Percentiles rank a stretch among this genome's conserved stretches.
These are phyloP conservation scores for Sinhomidia bicolor DNA, from an alignment of 2,888 invertebrate genomes.

Conservation along the genomic window DNA sequence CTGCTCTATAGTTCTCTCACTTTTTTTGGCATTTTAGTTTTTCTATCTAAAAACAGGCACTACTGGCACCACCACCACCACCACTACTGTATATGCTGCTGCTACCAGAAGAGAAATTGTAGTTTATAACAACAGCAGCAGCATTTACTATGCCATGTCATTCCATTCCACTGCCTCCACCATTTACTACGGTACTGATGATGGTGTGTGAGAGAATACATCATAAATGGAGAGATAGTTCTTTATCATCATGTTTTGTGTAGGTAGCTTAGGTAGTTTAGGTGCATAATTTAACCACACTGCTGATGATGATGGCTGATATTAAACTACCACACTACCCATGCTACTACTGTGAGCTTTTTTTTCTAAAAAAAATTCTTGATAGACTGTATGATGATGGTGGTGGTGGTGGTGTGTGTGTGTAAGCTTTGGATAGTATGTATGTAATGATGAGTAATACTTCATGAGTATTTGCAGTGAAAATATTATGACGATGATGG, in stretches of 20 bases:
- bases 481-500: conserved; percentile 20
- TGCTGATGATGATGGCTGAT: not conserved
- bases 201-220: not conserved
- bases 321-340: not conserved
- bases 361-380: too few species aligned
- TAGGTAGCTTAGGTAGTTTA: conserved; percentile 28
- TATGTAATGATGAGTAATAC: conserved; percentile 12
- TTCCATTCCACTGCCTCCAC: conserved; percentile 13
- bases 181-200: conserved; percentile 8
- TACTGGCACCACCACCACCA: not conserved
- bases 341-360: not conserved
- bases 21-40: conserved; percentile 36
- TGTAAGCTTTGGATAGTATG: too few species aligned
- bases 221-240: conserved; percentile 15
- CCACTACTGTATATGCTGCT: not conserved
- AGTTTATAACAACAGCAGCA: not conserved
- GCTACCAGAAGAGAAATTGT: not conserved
- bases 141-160: not conserved
- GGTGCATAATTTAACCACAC: conserved; percentile 31
- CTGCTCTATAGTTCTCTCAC: conserved; percentile 23
- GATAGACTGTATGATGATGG: too few species aligned
- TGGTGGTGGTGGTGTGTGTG: too few species aligned
- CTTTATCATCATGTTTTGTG: conserved; percentile 13
- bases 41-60: conserved; percentile 11
- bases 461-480: conserved; percentile 36